Base-by-base conservation (phyloP, 1,140 invertebrate genomes). In the Pseudomyrmex sp. region DNA sequence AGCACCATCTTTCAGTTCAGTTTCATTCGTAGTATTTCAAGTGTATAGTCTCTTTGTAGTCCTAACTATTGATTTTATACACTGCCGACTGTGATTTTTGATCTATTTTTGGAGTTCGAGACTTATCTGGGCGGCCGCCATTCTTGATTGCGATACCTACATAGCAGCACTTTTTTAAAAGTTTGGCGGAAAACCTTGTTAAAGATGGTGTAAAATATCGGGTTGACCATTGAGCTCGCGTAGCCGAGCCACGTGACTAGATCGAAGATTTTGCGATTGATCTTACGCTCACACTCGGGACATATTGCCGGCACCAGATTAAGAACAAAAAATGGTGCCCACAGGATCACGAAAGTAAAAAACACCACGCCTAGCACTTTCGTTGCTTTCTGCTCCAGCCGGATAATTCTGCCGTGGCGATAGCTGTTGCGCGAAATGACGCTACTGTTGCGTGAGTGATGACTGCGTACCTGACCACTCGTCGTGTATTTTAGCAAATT, bases 151-250 rank as follows among this genome's bases (percentile, higher is more conserved):
- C 89, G 84, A 80, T 93, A 93, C 44, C 88, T 88, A 80, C 98
- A 98, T 35, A 96, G 93, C n/a, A 98, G 92, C 1, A 98, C 97
- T 91, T 97, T 97, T 88, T 98, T 97, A 93, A 99, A 99, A 0
- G 98, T 97, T 91, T 98, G 97, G 56, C 98, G 94, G 93, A 99
- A 99, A 54, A 98, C 97, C 92, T 98, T 98, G 94, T 99, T 99
- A 94, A 99, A 99, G 82, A 98, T 98, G 2, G 98, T 99, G 92
- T 99, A 99, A 93, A 98, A 98, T 85, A 98, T 97, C 0, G 98
- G 98, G 94, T 99, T 99, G 12, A 99, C 97, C 96, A 98, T 98
- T 2, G 97, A 98, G 89, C 97, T 98, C 48, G 97, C 97, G 93
- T 98, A 99, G 56, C 98, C 98, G 50, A 99, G 94, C 98, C 98